phyloP scores from a whole-genome alignment of 2,888 invertebrate genomes.

The Sinopyrophorus schimmeli region DNA sequence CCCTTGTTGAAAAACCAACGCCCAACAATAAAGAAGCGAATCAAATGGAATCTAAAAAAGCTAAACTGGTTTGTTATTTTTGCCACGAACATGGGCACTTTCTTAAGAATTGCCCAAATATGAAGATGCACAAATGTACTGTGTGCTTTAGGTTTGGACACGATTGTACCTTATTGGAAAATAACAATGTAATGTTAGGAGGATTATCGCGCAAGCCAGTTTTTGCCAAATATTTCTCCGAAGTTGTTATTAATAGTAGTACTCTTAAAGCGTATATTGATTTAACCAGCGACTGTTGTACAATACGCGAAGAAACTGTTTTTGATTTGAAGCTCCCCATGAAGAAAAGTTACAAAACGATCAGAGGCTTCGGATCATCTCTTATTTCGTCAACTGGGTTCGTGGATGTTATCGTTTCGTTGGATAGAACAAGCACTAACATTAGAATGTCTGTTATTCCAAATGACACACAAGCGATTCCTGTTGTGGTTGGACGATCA shows the following conservation, averaged over 20 bases:
- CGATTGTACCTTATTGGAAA: slow-evolving; percentile 6
- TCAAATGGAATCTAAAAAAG: background rate
- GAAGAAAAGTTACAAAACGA: slow-evolving; percentile 25
- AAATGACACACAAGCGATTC: slow-evolving; percentile 34
- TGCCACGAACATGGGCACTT: background rate
- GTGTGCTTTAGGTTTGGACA: background rate
- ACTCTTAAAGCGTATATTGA: slow-evolving; percentile 34
- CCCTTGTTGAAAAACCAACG: background rate
- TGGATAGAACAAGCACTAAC: slow-evolving; percentile 34
- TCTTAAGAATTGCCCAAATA: background rate
- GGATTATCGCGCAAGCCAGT: slow-evolving; percentile 8
- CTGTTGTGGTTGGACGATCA: slow-evolving; percentile 35
- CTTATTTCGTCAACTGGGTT: slow-evolving; percentile 32
- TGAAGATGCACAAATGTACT: too few relatives aligned
- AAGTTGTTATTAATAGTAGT: slow-evolving; percentile 29
- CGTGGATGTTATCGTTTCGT: slow-evolving; percentile 26
- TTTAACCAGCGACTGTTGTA: slow-evolving; percentile 25
- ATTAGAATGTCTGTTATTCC: slow-evolving; percentile 34
- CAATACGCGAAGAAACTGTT: slow-evolving; percentile 36
- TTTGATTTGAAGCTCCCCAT: slow-evolving; percentile 28
- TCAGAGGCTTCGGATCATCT: slow-evolving; percentile 33
- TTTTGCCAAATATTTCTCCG: slow-evolving; percentile 24
- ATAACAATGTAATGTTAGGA: slow-evolving; percentile 4
- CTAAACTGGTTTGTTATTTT: background rate
- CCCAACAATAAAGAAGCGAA: background rate